Conservation (phyloP, 2,888 invertebrate species). For the Ophion slaviceki region DNA sequence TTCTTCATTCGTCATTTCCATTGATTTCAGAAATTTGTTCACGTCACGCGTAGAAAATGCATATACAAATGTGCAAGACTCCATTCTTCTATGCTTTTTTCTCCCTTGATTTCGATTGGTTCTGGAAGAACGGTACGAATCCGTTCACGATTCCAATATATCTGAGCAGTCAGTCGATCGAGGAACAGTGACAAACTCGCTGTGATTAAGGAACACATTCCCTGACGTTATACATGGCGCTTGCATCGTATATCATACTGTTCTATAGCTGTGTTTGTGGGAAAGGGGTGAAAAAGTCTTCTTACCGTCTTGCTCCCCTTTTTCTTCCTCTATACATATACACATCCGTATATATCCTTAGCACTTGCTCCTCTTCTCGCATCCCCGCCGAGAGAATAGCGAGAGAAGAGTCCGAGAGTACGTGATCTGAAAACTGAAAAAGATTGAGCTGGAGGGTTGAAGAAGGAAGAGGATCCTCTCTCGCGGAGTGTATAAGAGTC, state of each 20-base stretch:
- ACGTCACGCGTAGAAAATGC: neutral
- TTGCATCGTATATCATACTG: slow-evolving; percentile 46
- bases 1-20: too few relatives aligned
- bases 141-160: slow-evolving; percentile 61
- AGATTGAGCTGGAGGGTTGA: slow-evolving; percentile 8
- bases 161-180: slow-evolving; percentile 39
- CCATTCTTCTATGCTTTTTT: slow-evolving; percentile 4
- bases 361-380: slow-evolving; percentile 46
- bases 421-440: slow-evolving; percentile 63
- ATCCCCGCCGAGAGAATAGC: slow-evolving; percentile 45
- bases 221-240: slow-evolving; percentile 14
- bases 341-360: slow-evolving; percentile 1
- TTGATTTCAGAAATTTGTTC: neutral
- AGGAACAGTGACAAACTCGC: slow-evolving; percentile 56
- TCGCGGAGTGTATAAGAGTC: slow-evolving; percentile 44
- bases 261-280: slow-evolving; percentile 36
- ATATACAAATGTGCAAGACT: slow-evolving; percentile 3
- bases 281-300: slow-evolving; percentile 37
- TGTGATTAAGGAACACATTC: slow-evolving; percentile 63
- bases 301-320: neutral
- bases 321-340: neutral
- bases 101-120: slow-evolving; percentile 13
- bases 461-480: slow-evolving; percentile 37
- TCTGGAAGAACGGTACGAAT: slow-evolving; percentile 12
- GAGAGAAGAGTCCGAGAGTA: slow-evolving; percentile 61